These are phyloP conservation scores for Heteronetta atricapilla DNA, from an alignment of 2,113 vertebrate genomes.

Conservation along the genomic window DNA sequence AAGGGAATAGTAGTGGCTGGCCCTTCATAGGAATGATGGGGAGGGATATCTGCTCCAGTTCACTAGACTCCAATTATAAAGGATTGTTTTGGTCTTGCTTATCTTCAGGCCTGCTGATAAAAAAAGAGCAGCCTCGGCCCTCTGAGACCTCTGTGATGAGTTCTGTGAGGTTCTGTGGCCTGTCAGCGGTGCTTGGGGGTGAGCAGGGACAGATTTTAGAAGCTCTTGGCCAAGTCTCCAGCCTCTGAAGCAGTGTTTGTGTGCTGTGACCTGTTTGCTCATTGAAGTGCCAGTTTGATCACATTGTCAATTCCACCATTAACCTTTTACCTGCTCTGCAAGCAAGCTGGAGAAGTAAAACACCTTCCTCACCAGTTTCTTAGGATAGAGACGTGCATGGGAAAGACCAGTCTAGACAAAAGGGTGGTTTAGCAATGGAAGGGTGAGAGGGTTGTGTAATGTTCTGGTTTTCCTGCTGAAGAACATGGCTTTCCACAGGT, in stretches of 20 bases:
- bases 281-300: fast-evolving
- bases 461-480: neutral
- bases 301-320: neutral
- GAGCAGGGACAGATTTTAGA: neutral
- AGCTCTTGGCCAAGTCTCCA: neutral
- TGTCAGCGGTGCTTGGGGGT: neutral
- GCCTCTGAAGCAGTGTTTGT: fast-evolving
- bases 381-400: fast-evolving
- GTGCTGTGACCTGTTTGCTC: fast-evolving
- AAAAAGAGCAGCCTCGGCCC: neutral
- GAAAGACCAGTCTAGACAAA: neutral
- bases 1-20: neutral
- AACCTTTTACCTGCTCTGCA: neutral
- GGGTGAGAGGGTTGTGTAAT: neutral
- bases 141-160: neutral
- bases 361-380: fast-evolving
- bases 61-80: neutral
- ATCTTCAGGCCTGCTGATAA: neutral
- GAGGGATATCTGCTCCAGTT: neutral
- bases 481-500: neutral
- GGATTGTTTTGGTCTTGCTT: neutral
- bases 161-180: neutral
- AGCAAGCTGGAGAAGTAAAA: neutral
- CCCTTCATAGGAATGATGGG: neutral
- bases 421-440: neutral